A percentile compares a stretch with the other conserved stretches of the same genome.
phyloP scores from a whole-genome alignment of 1,140 invertebrate genomes.

The Papilio polytes region DNA sequence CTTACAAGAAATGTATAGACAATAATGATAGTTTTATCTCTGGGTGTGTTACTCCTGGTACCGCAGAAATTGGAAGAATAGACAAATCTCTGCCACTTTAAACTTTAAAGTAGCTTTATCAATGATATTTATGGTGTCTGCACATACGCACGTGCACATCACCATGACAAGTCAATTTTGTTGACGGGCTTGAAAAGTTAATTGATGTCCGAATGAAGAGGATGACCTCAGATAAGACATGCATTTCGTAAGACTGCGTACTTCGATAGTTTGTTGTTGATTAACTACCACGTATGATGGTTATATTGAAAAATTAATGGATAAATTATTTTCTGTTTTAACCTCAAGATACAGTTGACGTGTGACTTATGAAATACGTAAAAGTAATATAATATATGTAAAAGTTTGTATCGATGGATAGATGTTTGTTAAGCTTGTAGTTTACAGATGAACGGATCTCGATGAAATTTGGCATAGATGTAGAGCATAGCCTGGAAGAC shows the following conservation, averaged over 20 bases:
- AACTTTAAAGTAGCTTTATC: neutral
- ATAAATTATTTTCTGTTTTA: neutral
- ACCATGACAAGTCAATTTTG: constrained; percentile 35
- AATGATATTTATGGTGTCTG: constrained; percentile 20
- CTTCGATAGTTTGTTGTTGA: constrained; percentile 9
- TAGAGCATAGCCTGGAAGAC: no score
- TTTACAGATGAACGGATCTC: no score
- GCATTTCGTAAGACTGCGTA: constrained; percentile 32
- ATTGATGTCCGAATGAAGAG: constrained; percentile 28
- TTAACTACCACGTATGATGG: neutral
- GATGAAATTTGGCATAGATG: no score
- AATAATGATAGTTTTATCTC: no score
- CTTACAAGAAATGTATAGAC: no score
- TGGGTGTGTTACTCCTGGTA: no score
- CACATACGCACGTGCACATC: neutral
- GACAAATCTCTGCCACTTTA: no score
- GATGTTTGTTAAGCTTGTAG: no score
- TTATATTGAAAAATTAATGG: constrained; percentile 20
- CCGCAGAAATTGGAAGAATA: no score
- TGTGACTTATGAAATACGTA: neutral
- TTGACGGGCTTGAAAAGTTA: constrained; percentile 38
- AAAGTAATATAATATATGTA: no score
- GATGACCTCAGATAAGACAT: constrained; percentile 32
- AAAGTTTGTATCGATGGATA: no score
- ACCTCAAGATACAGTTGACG: neutral